These are phyloP conservation scores for Rissa tridactyla DNA, from an alignment of 2,113 vertebrate species.

Conservation along the genomic window DNA sequence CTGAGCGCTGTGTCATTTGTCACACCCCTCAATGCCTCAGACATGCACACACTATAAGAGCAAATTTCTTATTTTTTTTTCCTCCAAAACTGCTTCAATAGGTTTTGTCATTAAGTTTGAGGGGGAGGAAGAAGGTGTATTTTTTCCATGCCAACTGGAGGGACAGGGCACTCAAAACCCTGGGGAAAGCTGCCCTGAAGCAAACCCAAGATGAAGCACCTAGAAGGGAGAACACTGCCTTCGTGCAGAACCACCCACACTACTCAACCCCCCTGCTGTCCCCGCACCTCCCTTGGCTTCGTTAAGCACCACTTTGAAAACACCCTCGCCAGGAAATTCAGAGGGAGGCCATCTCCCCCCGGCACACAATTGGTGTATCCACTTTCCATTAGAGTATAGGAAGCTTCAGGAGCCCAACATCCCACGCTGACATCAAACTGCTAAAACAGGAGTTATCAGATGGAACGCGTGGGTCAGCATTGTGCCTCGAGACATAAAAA, in stretches of 20 bases:
- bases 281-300: background rate
- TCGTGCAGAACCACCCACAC: background rate
- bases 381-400: conserved; percentile 61
- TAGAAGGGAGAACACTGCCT: background rate
- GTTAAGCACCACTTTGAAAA: conserved; percentile 16
- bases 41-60: fast-evolving
- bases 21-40: no score
- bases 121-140: fast-evolving
- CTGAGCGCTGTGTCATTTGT: fast-evolving
- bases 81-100: background rate
- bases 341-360: background rate
- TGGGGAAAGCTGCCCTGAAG: fast-evolving
- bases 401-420: conserved; percentile 44
- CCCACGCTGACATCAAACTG: conserved; percentile 67
- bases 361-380: conserved; percentile 34
- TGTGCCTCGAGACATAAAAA: conserved; percentile 72
- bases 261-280: background rate
- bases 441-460: conserved; percentile 72
- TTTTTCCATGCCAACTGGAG: background rate
- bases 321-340: conserved; percentile 27
- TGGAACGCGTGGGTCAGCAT: conserved; percentile 59
- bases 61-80: background rate
- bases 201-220: background rate
- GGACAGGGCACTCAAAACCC: background rate
- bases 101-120: background rate